Base-by-base conservation (phyloP, 1,140 invertebrate genomes). In the Bombus picipes region DNA sequence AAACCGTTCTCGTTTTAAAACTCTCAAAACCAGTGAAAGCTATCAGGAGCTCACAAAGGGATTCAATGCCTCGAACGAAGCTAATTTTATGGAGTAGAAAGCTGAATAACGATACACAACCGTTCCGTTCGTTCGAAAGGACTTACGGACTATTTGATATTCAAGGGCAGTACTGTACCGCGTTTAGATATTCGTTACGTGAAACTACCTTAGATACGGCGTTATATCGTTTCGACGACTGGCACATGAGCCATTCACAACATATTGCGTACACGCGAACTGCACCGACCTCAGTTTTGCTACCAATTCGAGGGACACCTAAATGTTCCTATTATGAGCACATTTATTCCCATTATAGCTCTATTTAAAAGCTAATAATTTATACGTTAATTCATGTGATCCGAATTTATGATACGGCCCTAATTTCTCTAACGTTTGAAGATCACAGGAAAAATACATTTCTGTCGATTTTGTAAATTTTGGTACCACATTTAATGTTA, bases 121-220 rank as follows among this genome's bases (percentile, higher is more conserved):
- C 70, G 76, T 2, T 37, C 47, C 18, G 43, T 57, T 83, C 25
- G 43, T 66, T 76, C 65, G 22, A 62, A 22, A n/a, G 66, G 66
- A 62, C 68, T 79, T 79, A 47, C 47, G 22, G 34, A 13, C 39
- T 71, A 15, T 53, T 84, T 84, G 66, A 79, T 84, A 84, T 84
- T 79, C 83, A 72, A 84, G 66, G 66, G 22, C 39, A 62, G 39
- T 15, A 8, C 47, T 43, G 53, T 28, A 34, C 28, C 75, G 25
- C 66, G 39, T 79, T 84, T 84, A 32, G 83, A 84, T 79, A 84
- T 84, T 79, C 83, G 83, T 84, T 84, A 84, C 47, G 76, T 39
- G 75, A 62, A 43, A 39, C 18, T 28, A 62, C 53, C 76, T 53
- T 66, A 47, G 75, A 84, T 72, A 70, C 15, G 68, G 57, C 25